These are phyloP conservation scores for Incurvaria masculella DNA, from an alignment of 2,888 invertebrate genomes.

Conservation along the genomic window DNA sequence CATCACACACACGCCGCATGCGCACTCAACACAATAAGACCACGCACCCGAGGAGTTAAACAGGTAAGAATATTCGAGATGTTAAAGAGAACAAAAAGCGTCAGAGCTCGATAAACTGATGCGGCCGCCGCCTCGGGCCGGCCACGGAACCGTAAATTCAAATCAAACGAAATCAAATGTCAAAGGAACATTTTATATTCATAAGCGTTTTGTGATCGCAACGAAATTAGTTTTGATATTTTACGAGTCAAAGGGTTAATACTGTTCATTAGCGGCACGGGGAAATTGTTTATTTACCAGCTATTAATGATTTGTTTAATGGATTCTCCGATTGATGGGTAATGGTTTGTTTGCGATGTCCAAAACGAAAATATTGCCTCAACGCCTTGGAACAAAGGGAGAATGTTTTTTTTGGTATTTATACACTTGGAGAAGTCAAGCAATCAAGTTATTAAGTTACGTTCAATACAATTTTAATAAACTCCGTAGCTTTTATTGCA, in stretches of 20 bases:
- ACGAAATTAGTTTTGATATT: background rate
- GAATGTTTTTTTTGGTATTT: too few species aligned
- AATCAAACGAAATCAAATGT: constrained; percentile 51
- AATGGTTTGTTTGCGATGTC: too few species aligned
- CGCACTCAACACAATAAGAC: constrained; percentile 26
- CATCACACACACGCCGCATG: constrained; percentile 52
- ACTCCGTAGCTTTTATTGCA: too few species aligned
- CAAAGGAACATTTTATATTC: constrained; percentile 16
- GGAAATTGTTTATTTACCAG: too few species aligned
- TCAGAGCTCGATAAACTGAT: constrained; percentile 18
- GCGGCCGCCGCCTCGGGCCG: constrained; percentile 8
- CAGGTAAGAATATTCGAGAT: background rate
- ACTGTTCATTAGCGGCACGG: too few species aligned
- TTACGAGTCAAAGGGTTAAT: background rate
- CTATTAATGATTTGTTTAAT: too few species aligned
- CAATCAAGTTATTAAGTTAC: too few species aligned
- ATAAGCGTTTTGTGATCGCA: background rate
- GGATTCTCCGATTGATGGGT: too few species aligned
- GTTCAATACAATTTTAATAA: too few species aligned
- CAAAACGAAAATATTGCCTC: too few species aligned
- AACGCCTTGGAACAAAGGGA: too few species aligned
- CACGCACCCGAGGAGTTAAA: background rate
- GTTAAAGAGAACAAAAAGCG: background rate
- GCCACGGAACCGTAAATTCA: constrained; percentile 32
- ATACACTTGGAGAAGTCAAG: too few species aligned